Conservation (phyloP, 2,113 vertebrate genomes). For the Phylloscopus trochiloides region DNA sequence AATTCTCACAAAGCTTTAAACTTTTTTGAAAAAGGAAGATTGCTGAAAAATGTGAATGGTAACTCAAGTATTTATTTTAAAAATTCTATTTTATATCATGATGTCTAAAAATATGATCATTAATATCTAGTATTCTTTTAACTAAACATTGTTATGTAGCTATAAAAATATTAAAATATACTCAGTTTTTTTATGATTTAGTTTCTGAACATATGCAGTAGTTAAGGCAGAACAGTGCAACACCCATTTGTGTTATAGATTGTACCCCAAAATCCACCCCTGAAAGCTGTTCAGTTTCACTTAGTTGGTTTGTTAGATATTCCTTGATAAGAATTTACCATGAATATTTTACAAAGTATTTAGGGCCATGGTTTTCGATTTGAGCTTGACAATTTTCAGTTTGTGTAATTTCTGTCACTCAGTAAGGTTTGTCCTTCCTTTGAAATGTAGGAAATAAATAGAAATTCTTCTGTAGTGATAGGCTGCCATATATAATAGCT, state of each 20-base stretch:
- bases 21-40: neutral
- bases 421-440: constrained; percentile 2
- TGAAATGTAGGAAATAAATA: neutral
- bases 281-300: neutral
- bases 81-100: neutral
- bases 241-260: neutral
- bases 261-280: neutral
- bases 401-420: neutral
- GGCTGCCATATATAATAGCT: neutral
- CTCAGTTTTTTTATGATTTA: neutral
- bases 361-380: neutral
- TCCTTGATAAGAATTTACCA: neutral
- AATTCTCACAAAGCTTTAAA: neutral
- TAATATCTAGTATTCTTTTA: neutral
- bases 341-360: constrained; percentile 1
- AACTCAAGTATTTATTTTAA: neutral
- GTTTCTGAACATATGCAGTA: neutral
- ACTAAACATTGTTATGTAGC: neutral
- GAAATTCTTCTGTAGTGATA: constrained; percentile 28
- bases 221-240: neutral
- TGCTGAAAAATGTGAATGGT: neutral
- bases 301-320: neutral
- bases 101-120: neutral
- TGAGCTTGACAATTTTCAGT: neutral
- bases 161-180: neutral